Evolutionary conservation across 92 coral and sea anemone species (phyloP).

Genomic region (Porites evermanni): DNA sequence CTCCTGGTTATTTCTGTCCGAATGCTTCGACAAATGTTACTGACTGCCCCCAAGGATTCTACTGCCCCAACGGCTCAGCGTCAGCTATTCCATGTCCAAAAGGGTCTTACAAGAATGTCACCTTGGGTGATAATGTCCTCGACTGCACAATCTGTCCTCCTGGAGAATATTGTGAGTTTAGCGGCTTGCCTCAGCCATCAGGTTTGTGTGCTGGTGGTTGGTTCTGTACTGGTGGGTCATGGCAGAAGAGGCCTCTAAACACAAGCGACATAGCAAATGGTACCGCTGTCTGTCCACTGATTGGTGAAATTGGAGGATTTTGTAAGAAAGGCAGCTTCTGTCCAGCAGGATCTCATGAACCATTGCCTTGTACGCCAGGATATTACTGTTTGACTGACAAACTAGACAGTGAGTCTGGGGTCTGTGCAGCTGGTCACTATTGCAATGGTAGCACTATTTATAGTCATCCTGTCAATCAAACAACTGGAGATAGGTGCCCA

Average conservation of each 20-base stretch:
- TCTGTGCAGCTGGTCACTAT: conserved; percentile 92
- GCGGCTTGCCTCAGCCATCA: conserved; percentile 81
- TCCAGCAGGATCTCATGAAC: conserved; percentile 89
- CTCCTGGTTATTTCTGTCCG: conserved; percentile 93
- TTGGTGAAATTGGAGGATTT: conserved; percentile 95
- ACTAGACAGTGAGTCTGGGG: conserved; percentile 81
- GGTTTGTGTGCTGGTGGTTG: conserved; percentile 95
- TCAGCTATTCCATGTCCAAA: conserved; percentile 84
- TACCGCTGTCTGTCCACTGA: conserved; percentile 85
- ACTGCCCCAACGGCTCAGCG: conserved; percentile 91
- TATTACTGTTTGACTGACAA: conserved; percentile 88
- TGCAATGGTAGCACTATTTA: conserved; percentile 96
- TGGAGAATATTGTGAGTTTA: conserved; percentile 84
- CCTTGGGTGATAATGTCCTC: conserved; percentile 73
- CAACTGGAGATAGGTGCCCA: conserved; percentile 91
- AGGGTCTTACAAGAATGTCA: conserved; percentile 95
- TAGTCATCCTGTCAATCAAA: conserved; percentile 84
- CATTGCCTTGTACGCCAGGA: conserved; percentile 96
- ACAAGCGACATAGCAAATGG: conserved; percentile 82
- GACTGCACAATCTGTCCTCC: conserved; percentile 98
- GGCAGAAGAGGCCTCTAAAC: conserved; percentile 92
- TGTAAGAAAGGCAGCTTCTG: conserved; percentile 95
- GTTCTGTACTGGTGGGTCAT: conserved; percentile 98
- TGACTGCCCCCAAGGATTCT: conserved; percentile 82
- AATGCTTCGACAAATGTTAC: conserved; percentile 87